Evolutionary conservation across 2,797 vertebrate genomes (phyloP).

Genomic region (Pampus argenteus): DNA sequence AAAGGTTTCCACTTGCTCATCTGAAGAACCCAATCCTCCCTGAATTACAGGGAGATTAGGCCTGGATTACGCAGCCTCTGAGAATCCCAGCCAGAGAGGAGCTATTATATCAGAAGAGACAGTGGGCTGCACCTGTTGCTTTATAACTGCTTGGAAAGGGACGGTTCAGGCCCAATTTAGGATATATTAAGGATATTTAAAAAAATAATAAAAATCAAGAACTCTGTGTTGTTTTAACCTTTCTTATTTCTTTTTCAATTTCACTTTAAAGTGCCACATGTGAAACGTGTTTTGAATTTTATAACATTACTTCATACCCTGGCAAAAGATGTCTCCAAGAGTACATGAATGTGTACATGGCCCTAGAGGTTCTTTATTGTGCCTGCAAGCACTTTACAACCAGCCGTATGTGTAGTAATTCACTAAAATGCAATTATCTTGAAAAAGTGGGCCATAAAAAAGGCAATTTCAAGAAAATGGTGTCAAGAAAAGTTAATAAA

Average conservation of each 20-base stretch:
- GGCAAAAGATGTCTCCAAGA: constrained; percentile 74
- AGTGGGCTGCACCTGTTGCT: constrained; percentile 86
- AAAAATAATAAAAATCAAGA: constrained; percentile 19
- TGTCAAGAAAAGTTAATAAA: constrained; percentile 81
- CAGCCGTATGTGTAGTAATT: constrained; percentile 72
- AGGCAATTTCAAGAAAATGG: constrained; percentile 73
- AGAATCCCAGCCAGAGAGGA: constrained; percentile 82
- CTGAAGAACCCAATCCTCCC: constrained; percentile 87
- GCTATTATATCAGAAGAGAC: constrained; percentile 85
- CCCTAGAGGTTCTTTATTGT: constrained; percentile 78
- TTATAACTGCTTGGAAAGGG: constrained; percentile 64
- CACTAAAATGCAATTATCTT: constrained; percentile 79
- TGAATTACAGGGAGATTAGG: constrained; percentile 89
- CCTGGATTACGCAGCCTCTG: constrained; percentile 84
- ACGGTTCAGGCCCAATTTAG: constrained; percentile 55
- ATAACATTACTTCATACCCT: constrained; percentile 80
- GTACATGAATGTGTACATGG: constrained; percentile 65
- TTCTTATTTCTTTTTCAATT: constrained; percentile 49
- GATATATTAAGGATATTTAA: constrained; percentile 23
- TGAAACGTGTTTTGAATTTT: constrained; percentile 76
- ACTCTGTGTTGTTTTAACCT: constrained; percentile 59
- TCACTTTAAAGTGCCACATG: constrained; percentile 60
- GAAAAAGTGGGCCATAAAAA: constrained; percentile 78
- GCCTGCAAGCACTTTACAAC: constrained; percentile 76
- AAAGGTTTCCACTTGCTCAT: constrained; percentile 87